Evolutionary conservation across 2,888 invertebrate genomes (phyloP), one percentile per base, ranked within the genome.

Genomic region (Venusia cambrica): DNA sequence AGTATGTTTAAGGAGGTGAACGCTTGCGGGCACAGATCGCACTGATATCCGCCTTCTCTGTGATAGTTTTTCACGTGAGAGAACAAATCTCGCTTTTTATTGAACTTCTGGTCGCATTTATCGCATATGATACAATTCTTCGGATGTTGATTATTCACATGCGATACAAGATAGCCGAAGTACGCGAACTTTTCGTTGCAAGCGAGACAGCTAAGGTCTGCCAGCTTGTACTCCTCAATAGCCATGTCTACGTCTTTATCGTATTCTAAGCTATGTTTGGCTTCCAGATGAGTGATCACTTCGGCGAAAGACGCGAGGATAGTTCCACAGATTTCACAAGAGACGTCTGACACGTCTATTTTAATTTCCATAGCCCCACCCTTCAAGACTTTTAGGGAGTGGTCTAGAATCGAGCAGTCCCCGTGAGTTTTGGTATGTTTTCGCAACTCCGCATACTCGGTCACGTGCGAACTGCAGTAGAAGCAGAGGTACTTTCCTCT

Each of bases 331-430:
- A 73, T 54, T 14, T 75, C 67, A 17, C 85, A 87, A n/a, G 40
- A 45, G 1, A 85, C 61, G 11, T 74, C 62, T 0, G 85, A 85
- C 1, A 84, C 62, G 14, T 87, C 85, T 2, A 87, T 65, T 69
- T 85, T 85, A 1, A 84, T 81, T 46, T 84, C 84, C 81, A 84
- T 83, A 37, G 76, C 75, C 1, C 84, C 81, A 0, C 85, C 85
- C 54, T 83, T 83, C 0, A 85, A 40, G 0, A 81, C 73, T 57
- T 81, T 84, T 0, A 87, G 40, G 0, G 83, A 81, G 57, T 85
- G 79, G 22, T 84, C 84, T 8, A 60, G 57, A 0, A 67, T 78
- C 0, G 83, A 79, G 7, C 83, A 84, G 1, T 66, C 48, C 0
- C 84, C 85, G 38, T 87, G 85, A 0, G 68, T 67, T 38, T 73